These are phyloP conservation scores for Actinemys pallida DNA, from an alignment of 2,113 vertebrate genomes.

Conservation along the genomic window DNA sequence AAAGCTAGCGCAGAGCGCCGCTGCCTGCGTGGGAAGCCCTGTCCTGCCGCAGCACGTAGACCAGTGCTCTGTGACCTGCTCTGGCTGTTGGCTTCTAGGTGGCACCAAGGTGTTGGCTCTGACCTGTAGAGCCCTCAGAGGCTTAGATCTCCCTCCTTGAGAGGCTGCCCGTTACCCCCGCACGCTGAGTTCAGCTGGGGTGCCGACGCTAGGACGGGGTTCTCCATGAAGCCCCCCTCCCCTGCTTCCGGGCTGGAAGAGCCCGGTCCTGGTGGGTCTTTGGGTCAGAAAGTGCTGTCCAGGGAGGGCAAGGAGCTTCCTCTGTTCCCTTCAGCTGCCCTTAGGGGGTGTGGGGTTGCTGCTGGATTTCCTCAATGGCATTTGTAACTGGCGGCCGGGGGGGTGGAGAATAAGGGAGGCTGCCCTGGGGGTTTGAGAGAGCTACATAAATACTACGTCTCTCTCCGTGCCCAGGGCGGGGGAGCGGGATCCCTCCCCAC, in stretches of 20 bases:
- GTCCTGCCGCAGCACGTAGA: no score
- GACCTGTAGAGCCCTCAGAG: no score
- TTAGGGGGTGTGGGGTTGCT: neutral
- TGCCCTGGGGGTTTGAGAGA: neutral
- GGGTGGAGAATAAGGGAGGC: neutral
- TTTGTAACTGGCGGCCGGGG: neutral
- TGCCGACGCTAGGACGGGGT: neutral
- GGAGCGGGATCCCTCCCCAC: neutral
- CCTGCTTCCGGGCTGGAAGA: no score
- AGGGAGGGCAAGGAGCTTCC: neutral
- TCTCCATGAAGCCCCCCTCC: neutral
- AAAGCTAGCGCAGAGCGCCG: no score
- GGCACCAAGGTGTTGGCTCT: no score
- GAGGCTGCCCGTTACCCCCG: no score
- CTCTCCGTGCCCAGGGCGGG: neutral
- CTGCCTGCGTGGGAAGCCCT: no score
- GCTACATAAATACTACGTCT: neutral
- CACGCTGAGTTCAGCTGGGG: neutral
- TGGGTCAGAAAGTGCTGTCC: neutral
- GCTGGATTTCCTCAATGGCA: neutral
- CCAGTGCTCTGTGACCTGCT: no score
- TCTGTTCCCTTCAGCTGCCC: neutral
- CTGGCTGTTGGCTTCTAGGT: no score
- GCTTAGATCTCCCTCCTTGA: no score
- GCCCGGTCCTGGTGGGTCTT: no score